Evolutionary conservation across 1,140 invertebrate genomes (phyloP), one percentile per base, ranked within the genome.

Genomic region (Drosophila fuyamai): DNA sequence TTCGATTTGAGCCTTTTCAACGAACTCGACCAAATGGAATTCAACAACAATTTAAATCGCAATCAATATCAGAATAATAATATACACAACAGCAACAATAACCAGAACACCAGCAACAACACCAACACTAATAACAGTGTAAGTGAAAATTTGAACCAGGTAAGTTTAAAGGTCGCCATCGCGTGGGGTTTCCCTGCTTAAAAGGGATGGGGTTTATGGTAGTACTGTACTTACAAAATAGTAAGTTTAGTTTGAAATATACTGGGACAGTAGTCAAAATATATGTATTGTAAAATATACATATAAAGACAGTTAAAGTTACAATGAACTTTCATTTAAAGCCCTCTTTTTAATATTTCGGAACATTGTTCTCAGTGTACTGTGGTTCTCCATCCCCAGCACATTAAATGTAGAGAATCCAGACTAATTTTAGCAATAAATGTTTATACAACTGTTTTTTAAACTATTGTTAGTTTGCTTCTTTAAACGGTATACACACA

Each of bases 1-100:
- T 85, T 90, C 46, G 84, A 89, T 79, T 79, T 89, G 50, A 90
- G 47, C 59, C 62, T 90, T 35, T 90, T 90, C 43, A 89, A 85
- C 84, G 78, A 89, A 66, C 67, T 90, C 41, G 82, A 91, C 66
- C 90, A 90, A 91, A 91, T 91, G 90, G 90, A 91, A 90, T 91
- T 76, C 76, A 81, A 82, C 47, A 83, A 81, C n/a, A 90, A 58
- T 72, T 68, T 82, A 32, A 89, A 70, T 76, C 78, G 83, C 59
- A 78, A 73, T 56, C 83, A 88, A 68, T 76, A 91, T 74, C 83
- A 84, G 50, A 84, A 81, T 70, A 76, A 65, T 62, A 79, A 65
- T 40, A 82, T 56, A 53, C 78, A 53, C 23, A 83, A 35, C 12
- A 75, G 10, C 18, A 65, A 46, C 27, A 59, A 76, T 35, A 65